Conservation (phyloP, 2,113 vertebrate species). For the Phaetusa simplex region DNA sequence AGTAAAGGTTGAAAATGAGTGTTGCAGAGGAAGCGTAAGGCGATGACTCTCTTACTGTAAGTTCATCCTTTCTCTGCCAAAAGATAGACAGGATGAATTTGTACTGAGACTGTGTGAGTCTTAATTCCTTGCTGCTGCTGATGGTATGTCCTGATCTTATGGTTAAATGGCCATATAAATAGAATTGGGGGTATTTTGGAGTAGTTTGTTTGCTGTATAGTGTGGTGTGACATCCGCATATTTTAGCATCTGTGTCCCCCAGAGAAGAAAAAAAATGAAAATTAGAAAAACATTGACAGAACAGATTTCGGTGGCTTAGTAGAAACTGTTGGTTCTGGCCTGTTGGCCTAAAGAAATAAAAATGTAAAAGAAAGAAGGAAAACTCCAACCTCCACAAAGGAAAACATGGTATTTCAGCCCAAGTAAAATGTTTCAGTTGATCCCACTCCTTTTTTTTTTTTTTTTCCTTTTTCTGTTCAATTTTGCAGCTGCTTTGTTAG, state of each 20-base stretch:
- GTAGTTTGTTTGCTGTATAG: background rate
- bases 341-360: slow-evolving; percentile 4
- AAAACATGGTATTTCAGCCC: background rate
- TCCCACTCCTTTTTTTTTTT: background rate
- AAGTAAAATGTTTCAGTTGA: slow-evolving; percentile 22
- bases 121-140: background rate
- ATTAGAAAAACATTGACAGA: background rate
- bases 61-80: background rate
- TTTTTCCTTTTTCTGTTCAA: background rate
- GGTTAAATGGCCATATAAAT: background rate
- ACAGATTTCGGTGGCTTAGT: background rate
- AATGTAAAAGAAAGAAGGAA: background rate
- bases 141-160: background rate
- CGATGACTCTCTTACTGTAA: background rate
- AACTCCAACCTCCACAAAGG: background rate
- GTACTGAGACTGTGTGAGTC: background rate
- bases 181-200: background rate
- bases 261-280: background rate
- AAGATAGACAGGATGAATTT: background rate
- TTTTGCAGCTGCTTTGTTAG: background rate
- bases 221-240: background rate
- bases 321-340: background rate
- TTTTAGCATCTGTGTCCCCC: background rate
- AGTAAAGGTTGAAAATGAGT: background rate
- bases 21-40: background rate